phyloP scores from a whole-genome alignment of 2,113 vertebrate genomes.

The Abramis brama region DNA sequence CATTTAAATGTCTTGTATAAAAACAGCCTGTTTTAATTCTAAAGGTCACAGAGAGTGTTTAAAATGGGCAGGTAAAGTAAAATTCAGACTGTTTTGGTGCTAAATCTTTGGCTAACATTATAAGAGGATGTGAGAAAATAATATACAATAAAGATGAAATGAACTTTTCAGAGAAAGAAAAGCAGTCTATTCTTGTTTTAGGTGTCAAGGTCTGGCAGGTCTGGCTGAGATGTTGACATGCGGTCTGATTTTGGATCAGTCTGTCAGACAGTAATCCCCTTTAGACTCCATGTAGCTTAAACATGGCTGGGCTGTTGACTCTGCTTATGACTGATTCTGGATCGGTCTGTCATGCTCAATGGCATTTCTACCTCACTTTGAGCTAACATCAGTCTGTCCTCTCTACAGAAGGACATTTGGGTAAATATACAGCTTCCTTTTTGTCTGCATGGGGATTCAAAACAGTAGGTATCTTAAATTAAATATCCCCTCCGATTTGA shows the following conservation, averaged over 20 bases:
- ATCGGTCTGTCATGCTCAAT: slow-evolving; percentile 4
- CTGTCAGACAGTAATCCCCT: slow-evolving; percentile 29
- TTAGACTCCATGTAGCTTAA: slow-evolving; percentile 22
- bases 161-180: neutral
- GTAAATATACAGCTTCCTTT: neutral
- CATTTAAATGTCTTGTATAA: slow-evolving; percentile 1
- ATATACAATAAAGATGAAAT: neutral
- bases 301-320: slow-evolving; percentile 22
- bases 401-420: neutral
- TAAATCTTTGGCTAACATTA: neutral
- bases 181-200: neutral
- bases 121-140: neutral
- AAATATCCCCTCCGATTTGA: neutral
- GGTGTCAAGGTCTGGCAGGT: slow-evolving; percentile 11
- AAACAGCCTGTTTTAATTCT: neutral
- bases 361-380: neutral
- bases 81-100: neutral
- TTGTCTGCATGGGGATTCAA: neutral
- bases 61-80: neutral
- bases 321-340: slow-evolving; percentile 9
- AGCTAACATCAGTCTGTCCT: neutral
- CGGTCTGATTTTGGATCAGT: slow-evolving; percentile 21
- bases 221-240: slow-evolving; percentile 8
- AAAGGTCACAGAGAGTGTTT: neutral
- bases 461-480: neutral